Conservation (phyloP, 2,888 invertebrate species). For the Aspidapion aeneum region DNA sequence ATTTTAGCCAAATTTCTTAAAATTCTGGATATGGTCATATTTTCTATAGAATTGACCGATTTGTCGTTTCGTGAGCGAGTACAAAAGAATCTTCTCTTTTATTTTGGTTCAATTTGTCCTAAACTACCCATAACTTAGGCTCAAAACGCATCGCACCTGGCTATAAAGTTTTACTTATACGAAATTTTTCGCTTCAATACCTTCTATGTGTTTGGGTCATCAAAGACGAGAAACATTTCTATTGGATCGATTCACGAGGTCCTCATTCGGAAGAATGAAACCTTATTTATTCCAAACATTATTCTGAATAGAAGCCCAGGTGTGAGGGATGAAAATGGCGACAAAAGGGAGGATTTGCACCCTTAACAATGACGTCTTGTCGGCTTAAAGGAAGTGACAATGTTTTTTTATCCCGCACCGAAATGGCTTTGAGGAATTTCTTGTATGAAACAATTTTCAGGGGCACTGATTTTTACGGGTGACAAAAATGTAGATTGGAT, state of each 20-base stretch:
- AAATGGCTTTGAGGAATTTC: not conserved
- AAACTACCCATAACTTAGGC: conserved; percentile 39
- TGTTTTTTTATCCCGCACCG: not conserved
- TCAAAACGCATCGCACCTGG: conserved; percentile 28
- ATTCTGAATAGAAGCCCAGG: conserved; percentile 31
- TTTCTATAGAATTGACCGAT: not conserved
- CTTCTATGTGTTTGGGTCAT: not conserved
- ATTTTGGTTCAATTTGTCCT: conserved; percentile 44
- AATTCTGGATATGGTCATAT: not conserved
- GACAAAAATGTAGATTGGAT: too few relatives aligned
- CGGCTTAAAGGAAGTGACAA: not conserved
- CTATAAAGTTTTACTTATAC: conserved; percentile 24
- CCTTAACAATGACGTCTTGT: not conserved
- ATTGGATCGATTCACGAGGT: conserved; percentile 19
- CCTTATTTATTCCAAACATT: conserved; percentile 35
- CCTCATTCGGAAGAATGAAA: conserved; percentile 25
- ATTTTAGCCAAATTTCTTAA: not conserved
- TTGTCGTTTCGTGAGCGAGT: not conserved
- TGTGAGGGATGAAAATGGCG: conserved; percentile 25
- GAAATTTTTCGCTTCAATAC: not conserved
- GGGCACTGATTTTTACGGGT: not conserved
- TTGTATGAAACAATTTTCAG: not conserved
- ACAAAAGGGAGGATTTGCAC: conserved; percentile 20
- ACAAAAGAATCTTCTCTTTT: conserved; percentile 17
- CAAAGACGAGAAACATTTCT: conserved; percentile 2